phyloP scores from a whole-genome alignment of 2,888 invertebrate genomes.

The Fabriciana adippe region DNA sequence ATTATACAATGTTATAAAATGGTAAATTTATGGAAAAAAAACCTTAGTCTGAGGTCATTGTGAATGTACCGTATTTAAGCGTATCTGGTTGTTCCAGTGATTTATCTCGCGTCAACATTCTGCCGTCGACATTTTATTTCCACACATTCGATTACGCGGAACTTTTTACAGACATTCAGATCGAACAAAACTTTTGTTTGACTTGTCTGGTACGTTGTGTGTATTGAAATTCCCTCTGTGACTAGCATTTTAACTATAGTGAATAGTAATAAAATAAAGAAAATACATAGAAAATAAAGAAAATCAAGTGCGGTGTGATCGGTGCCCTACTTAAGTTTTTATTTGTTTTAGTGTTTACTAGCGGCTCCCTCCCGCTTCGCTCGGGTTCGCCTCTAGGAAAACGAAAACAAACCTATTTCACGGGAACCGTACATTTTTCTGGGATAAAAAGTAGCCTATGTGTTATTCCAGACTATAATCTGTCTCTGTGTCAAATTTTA shows the following conservation, averaged over 20 bases:
- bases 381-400: too few species aligned
- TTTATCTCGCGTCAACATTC: constrained; percentile 18
- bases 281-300: not conserved
- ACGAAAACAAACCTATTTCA: too few species aligned
- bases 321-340: too few species aligned
- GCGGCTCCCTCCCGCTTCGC: too few species aligned
- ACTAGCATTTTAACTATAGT: not conserved
- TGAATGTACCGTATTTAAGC: constrained; percentile 8
- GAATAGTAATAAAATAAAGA: not conserved
- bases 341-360: too few species aligned
- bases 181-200: constrained; percentile 13
- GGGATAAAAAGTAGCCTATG: too few species aligned
- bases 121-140: constrained; percentile 19
- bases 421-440: too few species aligned
- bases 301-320: too few species aligned
- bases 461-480: too few species aligned
- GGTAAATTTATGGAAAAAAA: not conserved
- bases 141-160: constrained; percentile 20
- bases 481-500: too few species aligned
- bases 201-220: not conserved
- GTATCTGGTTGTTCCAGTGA: constrained; percentile 7
- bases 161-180: constrained; percentile 18
- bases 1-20: not conserved
- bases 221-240: constrained; percentile 14
- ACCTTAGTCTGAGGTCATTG: not conserved